phyloP scores from a whole-genome alignment of 2,797 vertebrate species.

The Leptodactylus fallax region DNA sequence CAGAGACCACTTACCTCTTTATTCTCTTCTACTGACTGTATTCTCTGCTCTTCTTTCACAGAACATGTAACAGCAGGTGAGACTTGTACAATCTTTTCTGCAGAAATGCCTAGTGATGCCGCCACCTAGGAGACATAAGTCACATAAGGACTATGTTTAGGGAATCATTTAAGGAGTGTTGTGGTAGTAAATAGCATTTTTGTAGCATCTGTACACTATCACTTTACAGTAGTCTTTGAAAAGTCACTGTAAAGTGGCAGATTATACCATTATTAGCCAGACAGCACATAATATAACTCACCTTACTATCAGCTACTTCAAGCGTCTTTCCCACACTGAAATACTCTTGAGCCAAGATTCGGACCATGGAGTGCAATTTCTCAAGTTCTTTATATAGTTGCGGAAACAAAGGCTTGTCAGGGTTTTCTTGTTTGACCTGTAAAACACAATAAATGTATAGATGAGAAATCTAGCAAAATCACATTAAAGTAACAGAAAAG shows the following conservation, averaged over 20 bases:
- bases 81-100: constrained; percentile 74
- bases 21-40: constrained; percentile 65
- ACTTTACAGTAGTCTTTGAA: too few relatives aligned
- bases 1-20: constrained; percentile 72
- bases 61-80: constrained; percentile 66
- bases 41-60: constrained; percentile 56
- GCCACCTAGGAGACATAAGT: constrained; percentile 80
- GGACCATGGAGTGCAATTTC: constrained; percentile 85
- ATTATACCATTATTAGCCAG: too few relatives aligned
- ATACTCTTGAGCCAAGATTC: constrained; percentile 88
- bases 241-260: background rate
- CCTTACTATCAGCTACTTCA: constrained; percentile 86
- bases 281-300: constrained; percentile 66
- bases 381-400: constrained; percentile 93
- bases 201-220: too few relatives aligned
- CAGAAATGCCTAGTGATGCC: constrained; percentile 86
- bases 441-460: background rate
- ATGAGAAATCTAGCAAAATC: background rate
- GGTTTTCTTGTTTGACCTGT: constrained; percentile 83
- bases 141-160: background rate
- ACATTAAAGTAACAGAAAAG: too few relatives aligned
- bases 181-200: too few relatives aligned
- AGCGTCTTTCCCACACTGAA: constrained; percentile 78
- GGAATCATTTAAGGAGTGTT: too few relatives aligned
- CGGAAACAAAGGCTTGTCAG: constrained; percentile 81